These are phyloP conservation scores for Athalia circularis DNA, from an alignment of 2,888 invertebrate genomes.

Conservation along the genomic window DNA sequence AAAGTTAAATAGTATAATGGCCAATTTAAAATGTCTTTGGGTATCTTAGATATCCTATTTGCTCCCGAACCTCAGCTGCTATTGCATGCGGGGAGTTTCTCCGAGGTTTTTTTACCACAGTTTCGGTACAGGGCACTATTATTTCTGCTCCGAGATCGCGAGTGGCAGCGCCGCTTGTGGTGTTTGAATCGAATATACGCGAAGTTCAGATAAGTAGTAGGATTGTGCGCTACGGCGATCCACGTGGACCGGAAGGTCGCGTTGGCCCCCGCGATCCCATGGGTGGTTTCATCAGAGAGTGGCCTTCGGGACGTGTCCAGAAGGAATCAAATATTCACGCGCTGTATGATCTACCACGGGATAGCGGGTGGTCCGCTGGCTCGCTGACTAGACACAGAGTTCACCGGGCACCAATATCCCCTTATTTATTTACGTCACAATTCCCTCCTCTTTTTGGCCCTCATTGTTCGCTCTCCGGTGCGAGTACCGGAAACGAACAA, in stretches of 20 bases:
- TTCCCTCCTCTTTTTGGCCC: not conserved
- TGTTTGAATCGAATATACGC: constrained; percentile 31
- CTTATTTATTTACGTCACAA: constrained; percentile 16
- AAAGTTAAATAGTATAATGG: constrained; percentile 75
- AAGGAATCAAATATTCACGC: constrained; percentile 37
- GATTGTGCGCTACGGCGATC: constrained; percentile 1
- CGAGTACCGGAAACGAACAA: constrained; percentile 3
- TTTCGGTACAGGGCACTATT: not conserved
- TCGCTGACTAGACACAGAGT: constrained; percentile 23
- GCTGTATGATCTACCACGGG: constrained; percentile 29
- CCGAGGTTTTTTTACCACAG: too few relatives aligned
- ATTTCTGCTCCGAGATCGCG: not conserved
- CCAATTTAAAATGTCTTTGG: constrained; percentile 73
- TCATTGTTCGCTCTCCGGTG: not conserved
- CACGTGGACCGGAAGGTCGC: constrained; percentile 3
- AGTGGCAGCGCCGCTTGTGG: not conserved
- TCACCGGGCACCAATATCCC: constrained; percentile 12
- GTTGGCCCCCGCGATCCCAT: constrained; percentile 6
- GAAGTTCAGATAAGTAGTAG: constrained; percentile 25
- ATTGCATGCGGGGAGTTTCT: constrained; percentile 13
- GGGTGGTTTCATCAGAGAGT: constrained; percentile 42
- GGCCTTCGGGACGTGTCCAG: constrained; percentile 41
- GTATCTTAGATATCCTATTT: constrained; percentile 72
- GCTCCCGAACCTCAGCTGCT: constrained; percentile 51
- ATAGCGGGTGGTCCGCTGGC: not conserved